Evolutionary conservation across 2,888 invertebrate species (phyloP).

Genomic region (Melieria omissa): DNA sequence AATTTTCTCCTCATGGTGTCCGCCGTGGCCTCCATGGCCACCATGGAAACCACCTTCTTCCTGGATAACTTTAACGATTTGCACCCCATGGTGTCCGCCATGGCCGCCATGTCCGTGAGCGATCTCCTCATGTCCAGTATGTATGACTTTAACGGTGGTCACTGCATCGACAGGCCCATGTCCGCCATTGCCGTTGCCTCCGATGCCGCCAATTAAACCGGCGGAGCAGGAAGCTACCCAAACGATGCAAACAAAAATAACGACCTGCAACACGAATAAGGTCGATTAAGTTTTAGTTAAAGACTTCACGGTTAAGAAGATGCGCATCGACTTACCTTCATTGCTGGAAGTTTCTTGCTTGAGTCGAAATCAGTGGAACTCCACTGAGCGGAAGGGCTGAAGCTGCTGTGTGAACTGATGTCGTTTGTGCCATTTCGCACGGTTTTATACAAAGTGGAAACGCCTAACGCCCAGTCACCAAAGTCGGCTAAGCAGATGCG

Average conservation of each 20-base stretch:
- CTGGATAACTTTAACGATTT: constrained; percentile 20
- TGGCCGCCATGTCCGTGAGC: constrained; percentile 3
- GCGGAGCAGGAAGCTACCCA: constrained; percentile 18
- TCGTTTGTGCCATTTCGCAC: neutral
- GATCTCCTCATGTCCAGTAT: constrained; percentile 24
- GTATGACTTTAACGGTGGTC: constrained; percentile 28
- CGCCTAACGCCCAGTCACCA: no score
- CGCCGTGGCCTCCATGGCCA: constrained; percentile 38
- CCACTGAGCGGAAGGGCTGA: constrained; percentile 17
- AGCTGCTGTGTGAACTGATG: constrained; percentile 20
- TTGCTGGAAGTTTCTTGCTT: constrained; percentile 20
- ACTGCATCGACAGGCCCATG: constrained; percentile 25
- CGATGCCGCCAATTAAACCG: constrained; percentile 6
- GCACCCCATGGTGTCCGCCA: constrained; percentile 11
- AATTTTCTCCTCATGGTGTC: constrained; percentile 43
- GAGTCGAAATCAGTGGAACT: constrained; percentile 7
- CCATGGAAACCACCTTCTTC: constrained; percentile 44
- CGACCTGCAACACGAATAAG: constrained; percentile 5
- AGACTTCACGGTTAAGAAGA: neutral
- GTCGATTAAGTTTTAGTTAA: neutral
- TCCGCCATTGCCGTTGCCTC: constrained; percentile 1
- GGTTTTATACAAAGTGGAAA: constrained; percentile 20
- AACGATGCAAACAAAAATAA: constrained; percentile 22
- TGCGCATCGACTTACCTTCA: constrained; percentile 21
- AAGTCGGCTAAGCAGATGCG: no score